Evolutionary conservation across 2,797 vertebrate species (phyloP).

Genomic region (Spondyliosoma cantharus): DNA sequence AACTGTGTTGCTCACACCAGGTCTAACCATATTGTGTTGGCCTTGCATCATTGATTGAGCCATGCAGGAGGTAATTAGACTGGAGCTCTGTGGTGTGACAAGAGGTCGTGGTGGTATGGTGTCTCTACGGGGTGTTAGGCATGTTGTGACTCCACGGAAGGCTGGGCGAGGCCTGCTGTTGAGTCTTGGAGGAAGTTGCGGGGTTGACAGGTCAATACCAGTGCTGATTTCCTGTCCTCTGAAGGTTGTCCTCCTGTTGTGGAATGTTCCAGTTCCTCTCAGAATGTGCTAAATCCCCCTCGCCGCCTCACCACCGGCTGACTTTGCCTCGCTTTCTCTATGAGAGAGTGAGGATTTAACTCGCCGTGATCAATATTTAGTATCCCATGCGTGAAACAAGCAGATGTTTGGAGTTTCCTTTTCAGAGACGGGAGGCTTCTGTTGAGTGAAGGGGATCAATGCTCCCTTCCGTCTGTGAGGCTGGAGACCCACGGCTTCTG

Average conservation of each 20-base stretch:
- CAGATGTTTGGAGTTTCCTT: conserved; percentile 98
- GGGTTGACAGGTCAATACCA: conserved; percentile 76
- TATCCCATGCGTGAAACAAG: conserved; percentile 96
- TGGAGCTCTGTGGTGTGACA: conserved; percentile 74
- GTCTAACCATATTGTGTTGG: conserved; percentile 75
- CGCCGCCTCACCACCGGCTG: conserved; percentile 67
- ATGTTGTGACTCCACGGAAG: conserved; percentile 57
- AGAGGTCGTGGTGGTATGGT: conserved; percentile 74
- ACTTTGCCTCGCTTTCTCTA: conserved; percentile 76
- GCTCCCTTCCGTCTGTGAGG: conserved; percentile 81
- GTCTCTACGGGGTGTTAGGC: conserved; percentile 73
- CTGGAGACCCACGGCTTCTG: conserved; percentile 75
- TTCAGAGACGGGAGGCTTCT: conserved; percentile 86
- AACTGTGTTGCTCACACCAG: conserved; percentile 70
- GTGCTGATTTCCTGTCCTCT: conserved; percentile 73
- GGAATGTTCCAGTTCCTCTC: conserved; percentile 82
- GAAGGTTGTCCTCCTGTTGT: conserved; percentile 74
- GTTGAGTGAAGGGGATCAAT: conserved; percentile 92
- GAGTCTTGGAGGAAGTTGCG: conserved; percentile 59
- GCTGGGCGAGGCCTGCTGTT: conserved; percentile 46
- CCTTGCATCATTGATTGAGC: conserved; percentile 84
- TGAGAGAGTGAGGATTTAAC: conserved; percentile 87
- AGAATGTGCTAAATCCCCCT: conserved; percentile 76
- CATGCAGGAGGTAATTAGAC: conserved; percentile 82
- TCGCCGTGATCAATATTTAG: conserved; percentile 94